Base-by-base conservation (phyloP, 23 tunicate genomes). In the Trididemnum clinides region DNA sequence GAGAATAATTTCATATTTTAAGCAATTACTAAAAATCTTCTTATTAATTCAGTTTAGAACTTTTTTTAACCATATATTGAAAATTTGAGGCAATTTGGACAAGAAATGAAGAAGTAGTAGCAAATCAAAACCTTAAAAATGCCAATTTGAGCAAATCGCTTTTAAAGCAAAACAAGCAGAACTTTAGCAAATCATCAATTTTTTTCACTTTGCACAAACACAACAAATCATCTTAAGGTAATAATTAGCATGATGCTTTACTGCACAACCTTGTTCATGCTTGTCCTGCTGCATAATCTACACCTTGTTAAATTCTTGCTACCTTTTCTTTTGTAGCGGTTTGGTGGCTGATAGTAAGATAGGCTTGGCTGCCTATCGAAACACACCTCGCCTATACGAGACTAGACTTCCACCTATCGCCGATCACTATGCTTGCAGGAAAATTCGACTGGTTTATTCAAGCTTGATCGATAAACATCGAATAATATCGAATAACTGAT, bases 51-150 rank as follows among this genome's bases (percentile, higher is more conserved):
- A 44, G 10, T 44, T 15, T 44, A 7, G 12, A 44, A 44, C 15
- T 7, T 44, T 15, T 15, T 7, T 7, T 44, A 15, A 44, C 10
- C 54, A 44, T 44, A 44, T 15, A 44, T 44, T 44, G 12, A 10
- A 44, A 44, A 44, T 44, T 44, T 44, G 20, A 59, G 22, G 66
- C 66, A 59, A 59, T 19, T 59, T 28, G 22, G 66, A 59, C 66
- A 59, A 59, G 22, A 59, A 59, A 59, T 59, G 66, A 59, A 28
- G 27, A 66, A 66, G 75, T 23, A 66, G 75, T 66, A 31, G 37
- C 75, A 66, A 66, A 29, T 66, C 31, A 10, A 66, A 32, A 29
- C 36, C 19, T 31, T 6, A 20, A 66, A 28, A 59, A 66, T 10
- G 75, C 36, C 75, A 66, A 66, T 66, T 66, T 66, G 19, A 20